Conservation (phyloP, 2,888 invertebrate genomes). For the Microplitis deprimator region DNA sequence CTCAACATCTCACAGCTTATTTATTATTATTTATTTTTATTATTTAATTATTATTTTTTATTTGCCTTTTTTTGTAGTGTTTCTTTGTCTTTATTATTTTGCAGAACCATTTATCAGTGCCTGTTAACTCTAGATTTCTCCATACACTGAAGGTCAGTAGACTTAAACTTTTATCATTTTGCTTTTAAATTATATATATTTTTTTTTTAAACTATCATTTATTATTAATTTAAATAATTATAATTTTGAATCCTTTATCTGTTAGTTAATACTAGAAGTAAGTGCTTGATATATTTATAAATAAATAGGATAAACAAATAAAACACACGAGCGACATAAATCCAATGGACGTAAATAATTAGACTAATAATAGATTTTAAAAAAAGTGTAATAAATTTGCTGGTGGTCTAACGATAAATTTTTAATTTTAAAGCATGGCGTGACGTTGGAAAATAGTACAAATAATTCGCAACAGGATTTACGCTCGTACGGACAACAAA, state of each 20-base stretch:
- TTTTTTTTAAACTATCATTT: constrained; percentile 16
- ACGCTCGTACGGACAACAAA: constrained; percentile 72
- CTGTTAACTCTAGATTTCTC: constrained; percentile 87
- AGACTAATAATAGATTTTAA: not conserved
- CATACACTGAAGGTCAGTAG: constrained; percentile 84
- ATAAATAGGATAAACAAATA: not conserved
- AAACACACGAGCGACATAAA: not conserved
- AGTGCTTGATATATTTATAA: constrained; percentile 8
- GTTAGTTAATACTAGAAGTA: constrained; percentile 5
- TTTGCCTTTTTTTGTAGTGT: constrained; percentile 75
- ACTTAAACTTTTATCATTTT: constrained; percentile 39
- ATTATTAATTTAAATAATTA: constrained; percentile 15
- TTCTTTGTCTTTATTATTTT: constrained; percentile 76
- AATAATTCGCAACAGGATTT: constrained; percentile 75
- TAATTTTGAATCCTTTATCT: not conserved
- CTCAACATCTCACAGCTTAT: not conserved
- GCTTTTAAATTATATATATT: constrained; percentile 1
- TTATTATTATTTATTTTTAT: constrained; percentile 51
- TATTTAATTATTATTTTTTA: constrained; percentile 72
- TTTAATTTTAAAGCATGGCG: constrained; percentile 70
- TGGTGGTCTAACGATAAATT: constrained; percentile 20
- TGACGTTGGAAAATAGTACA: constrained; percentile 78
- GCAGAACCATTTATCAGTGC: constrained; percentile 91
- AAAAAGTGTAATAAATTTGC: constrained; percentile 19
- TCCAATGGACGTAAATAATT: constrained; percentile 3